These are phyloP conservation scores for Climacteris rufus DNA, from an alignment of 2,113 vertebrate species.

Conservation along the genomic window DNA sequence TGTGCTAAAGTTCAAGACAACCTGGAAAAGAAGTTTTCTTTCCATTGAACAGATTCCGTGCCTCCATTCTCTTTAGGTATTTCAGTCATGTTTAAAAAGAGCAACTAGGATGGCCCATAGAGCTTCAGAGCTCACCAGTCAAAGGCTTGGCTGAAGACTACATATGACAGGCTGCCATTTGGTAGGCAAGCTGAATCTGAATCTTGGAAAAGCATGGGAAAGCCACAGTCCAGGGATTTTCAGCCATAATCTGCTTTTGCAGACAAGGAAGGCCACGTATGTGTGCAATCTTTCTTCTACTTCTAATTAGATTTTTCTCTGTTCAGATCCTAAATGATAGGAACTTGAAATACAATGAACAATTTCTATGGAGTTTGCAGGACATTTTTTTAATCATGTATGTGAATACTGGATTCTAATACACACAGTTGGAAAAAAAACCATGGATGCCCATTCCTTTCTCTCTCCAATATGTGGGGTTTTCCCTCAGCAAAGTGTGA, in stretches of 20 bases:
- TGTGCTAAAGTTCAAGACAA: background rate
- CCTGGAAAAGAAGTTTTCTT: background rate
- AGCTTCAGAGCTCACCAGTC: background rate
- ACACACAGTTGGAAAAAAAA: background rate
- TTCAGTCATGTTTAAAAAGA: background rate
- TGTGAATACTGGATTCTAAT: background rate
- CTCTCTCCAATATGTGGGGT: background rate
- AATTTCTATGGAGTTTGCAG: background rate
- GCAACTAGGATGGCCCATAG: background rate
- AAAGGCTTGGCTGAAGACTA: background rate
- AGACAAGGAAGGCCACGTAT: background rate
- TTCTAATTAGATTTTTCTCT: background rate
- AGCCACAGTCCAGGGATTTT: background rate
- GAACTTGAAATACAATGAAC: background rate
- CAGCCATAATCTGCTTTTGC: background rate
- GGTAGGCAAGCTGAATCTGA: background rate
- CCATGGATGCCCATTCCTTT: background rate
- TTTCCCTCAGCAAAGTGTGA: background rate
- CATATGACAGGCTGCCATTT: fast-evolving
- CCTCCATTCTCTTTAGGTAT: background rate
- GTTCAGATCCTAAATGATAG: background rate
- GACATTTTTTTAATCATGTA: background rate
- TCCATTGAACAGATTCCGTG: fast-evolving
- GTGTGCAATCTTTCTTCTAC: background rate
- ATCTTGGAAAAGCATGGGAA: background rate